These are phyloP conservation scores for Phania funesta DNA, from an alignment of 2,888 invertebrate genomes.

Conservation along the genomic window DNA sequence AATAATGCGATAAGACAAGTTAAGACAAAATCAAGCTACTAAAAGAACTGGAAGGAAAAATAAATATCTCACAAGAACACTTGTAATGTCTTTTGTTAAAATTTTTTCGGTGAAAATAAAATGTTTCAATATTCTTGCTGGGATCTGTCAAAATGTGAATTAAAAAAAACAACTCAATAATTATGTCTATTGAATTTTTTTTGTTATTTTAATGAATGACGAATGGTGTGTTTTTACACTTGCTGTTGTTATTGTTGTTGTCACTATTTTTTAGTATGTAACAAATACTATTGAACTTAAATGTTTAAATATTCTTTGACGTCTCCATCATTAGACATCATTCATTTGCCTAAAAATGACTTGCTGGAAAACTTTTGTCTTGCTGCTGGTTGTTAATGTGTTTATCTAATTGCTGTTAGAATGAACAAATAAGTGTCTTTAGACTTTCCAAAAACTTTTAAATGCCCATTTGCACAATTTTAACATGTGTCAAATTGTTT, in stretches of 20 bases:
- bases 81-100: not conserved
- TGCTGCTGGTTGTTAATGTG: not conserved
- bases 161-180: conserved; percentile 3
- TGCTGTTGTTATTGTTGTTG: conserved; percentile 6
- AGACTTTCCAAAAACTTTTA: not conserved
- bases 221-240: conserved; percentile 42
- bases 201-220: conserved; percentile 7
- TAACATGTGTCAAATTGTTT: conserved; percentile 40
- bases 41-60: too few species aligned
- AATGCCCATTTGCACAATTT: conserved; percentile 54
- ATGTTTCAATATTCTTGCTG: not conserved
- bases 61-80: too few species aligned
- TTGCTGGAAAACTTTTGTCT: conserved; percentile 24
- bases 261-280: not conserved
- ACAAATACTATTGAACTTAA: conserved; percentile 25
- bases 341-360: conserved; percentile 17
- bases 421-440: too few species aligned
- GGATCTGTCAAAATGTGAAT: not conserved
- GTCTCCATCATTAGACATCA: conserved; percentile 46
- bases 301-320: conserved; percentile 45
- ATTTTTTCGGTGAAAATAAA: not conserved
- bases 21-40: too few species aligned
- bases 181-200: not conserved
- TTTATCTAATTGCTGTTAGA: not conserved
- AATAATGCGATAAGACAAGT: too few species aligned